phyloP scores from a whole-genome alignment of 1,140 invertebrate species.

The Ceratina australensis region DNA sequence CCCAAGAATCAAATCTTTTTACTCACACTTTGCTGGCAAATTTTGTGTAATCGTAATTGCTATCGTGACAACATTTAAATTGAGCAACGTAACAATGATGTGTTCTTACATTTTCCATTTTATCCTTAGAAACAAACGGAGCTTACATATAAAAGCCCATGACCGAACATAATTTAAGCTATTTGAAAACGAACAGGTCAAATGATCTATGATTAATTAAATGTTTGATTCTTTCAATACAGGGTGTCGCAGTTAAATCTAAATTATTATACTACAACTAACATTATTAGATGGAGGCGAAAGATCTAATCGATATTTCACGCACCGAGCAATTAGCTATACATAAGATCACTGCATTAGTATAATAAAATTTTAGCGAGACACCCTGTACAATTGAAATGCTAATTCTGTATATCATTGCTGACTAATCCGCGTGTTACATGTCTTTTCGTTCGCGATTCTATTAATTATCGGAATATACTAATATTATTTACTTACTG shows the following conservation, averaged over 20 bases:
- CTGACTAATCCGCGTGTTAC: not conserved
- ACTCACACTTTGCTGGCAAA: not conserved
- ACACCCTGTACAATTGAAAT: too few relatives aligned
- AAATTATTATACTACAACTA: too few relatives aligned
- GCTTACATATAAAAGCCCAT: not conserved
- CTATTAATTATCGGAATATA: not conserved
- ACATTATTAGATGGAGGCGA: too few relatives aligned
- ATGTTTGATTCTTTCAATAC: too few relatives aligned
- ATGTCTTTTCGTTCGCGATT: not conserved
- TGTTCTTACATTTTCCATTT: not conserved
- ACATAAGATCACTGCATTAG: too few relatives aligned
- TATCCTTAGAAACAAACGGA: not conserved
- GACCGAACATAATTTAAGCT: not conserved
- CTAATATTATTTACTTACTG: slow-evolving; percentile 6
- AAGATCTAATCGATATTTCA: too few relatives aligned
- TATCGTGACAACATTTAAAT: slow-evolving; percentile 3
- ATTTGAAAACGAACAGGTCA: too few relatives aligned
- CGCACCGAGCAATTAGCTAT: too few relatives aligned
- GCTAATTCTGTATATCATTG: not conserved
- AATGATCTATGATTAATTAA: too few relatives aligned
- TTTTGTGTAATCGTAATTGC: slow-evolving; percentile 9
- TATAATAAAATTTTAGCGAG: too few relatives aligned
- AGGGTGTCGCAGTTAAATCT: too few relatives aligned
- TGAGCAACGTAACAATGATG: slow-evolving; percentile 28
- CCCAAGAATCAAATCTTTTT: not conserved